These are phyloP conservation scores for Aphodius granarius DNA, from an alignment of 2,888 invertebrate species.

Conservation along the genomic window DNA sequence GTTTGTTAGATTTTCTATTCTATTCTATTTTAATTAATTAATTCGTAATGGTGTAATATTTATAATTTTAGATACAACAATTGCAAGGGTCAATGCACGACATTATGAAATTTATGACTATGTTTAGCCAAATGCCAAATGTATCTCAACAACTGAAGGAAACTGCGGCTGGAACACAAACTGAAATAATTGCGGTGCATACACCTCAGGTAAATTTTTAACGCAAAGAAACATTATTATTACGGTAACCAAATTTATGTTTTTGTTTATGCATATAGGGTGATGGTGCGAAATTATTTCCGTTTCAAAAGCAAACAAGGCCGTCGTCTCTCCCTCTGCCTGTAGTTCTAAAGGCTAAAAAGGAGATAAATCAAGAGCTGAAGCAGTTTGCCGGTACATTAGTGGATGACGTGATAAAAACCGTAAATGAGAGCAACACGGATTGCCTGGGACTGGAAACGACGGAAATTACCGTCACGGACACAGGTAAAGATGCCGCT, in stretches of 20 bases:
- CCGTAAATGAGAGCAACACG: slow-evolving; percentile 45
- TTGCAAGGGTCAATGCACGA: slow-evolving; percentile 79
- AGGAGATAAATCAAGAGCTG: slow-evolving; percentile 43
- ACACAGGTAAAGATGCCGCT: slow-evolving; percentile 33
- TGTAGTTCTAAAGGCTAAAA: slow-evolving; percentile 45
- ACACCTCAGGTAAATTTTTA: slow-evolving; percentile 75
- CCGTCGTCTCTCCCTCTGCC: slow-evolving; percentile 53
- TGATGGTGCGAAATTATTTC: slow-evolving; percentile 50
- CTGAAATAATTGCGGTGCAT: slow-evolving; percentile 77
- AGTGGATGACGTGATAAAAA: slow-evolving; percentile 53
- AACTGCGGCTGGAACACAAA: slow-evolving; percentile 70
- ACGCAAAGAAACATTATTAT: not conserved
- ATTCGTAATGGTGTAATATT: not conserved
- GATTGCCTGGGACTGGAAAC: slow-evolving; percentile 33
- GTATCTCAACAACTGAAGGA: slow-evolving; percentile 45
- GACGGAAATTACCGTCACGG: slow-evolving; percentile 43
- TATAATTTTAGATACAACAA: slow-evolving; percentile 66
- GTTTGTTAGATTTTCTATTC: not conserved
- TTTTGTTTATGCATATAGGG: slow-evolving; percentile 41
- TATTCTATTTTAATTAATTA: too few species aligned
- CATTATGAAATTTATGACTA: slow-evolving; percentile 70
- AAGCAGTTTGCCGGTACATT: slow-evolving; percentile 51
- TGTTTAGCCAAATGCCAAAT: slow-evolving; percentile 51
- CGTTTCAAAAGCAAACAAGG: slow-evolving; percentile 51
- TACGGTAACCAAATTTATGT: not conserved